These are phyloP conservation scores for Anthopleura sola DNA, from an alignment of 64 coral and sea anemone genomes.

Conservation along the genomic window DNA sequence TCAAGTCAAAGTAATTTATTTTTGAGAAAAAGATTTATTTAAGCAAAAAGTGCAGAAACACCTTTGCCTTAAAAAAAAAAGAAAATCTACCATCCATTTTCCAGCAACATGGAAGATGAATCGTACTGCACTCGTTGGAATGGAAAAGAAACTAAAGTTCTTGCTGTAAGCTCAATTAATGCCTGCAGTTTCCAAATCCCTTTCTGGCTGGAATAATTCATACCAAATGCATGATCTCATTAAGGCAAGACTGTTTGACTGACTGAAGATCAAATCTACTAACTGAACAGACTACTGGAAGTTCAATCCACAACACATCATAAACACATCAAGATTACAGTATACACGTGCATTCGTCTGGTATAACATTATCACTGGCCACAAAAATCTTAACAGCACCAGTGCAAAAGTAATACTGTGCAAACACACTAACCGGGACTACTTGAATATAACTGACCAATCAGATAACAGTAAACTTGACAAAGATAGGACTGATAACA, in stretches of 20 bases:
- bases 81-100: background rate
- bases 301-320: background rate
- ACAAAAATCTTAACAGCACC: background rate
- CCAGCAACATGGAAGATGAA: background rate
- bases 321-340: background rate
- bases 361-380: background rate
- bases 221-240: background rate
- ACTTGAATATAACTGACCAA: too few species aligned
- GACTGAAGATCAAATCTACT: background rate
- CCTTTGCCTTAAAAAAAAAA: background rate
- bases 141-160: background rate
- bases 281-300: background rate
- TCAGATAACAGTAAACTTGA: too few species aligned
- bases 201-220: background rate
- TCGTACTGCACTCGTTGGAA: background rate
- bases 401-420: background rate
- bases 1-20: slow-evolving; percentile 20
- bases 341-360: background rate
- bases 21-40: slow-evolving; percentile 26
- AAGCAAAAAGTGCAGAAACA: background rate
- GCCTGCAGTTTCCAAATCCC: background rate
- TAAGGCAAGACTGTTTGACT: background rate
- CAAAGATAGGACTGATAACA: too few species aligned
- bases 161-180: background rate
- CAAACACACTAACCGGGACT: too few species aligned